Evolutionary conservation across 2,888 invertebrate genomes (phyloP), one percentile per base, ranked within the genome.

Genomic region (Agrilus biguttatus): DNA sequence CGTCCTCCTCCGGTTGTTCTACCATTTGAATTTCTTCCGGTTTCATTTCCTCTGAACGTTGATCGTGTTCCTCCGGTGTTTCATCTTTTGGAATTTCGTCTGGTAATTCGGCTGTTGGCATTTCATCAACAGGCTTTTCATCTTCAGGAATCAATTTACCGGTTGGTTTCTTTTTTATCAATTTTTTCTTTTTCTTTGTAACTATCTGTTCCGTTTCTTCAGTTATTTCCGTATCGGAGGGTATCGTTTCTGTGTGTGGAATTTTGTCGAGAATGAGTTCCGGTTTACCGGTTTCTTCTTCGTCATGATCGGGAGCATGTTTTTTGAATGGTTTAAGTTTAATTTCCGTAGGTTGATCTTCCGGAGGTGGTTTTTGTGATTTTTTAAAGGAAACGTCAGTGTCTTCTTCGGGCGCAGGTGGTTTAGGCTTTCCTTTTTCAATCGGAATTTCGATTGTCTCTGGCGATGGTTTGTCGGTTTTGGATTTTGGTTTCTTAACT

Each of bases 31-130:
- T 49, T 53, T 58, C 53, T 51, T 67, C 67, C 8, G 67, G 55
- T 46, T 67, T 68, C 4, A 65, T 61, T 47, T 61, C 60, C 49
- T 66, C 62, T 35, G 49, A 51, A 39, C 63, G 61, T 33, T 67
- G 64, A 49, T 66, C 63, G 12, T 57, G 53, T 33, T 64, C 62
- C 48, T 67, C 62, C 2, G 66, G 63, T 48, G 55, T 55, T 37
- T 69, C 67, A 47, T 60, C 61, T 46, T 60, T 52, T 35, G 67
- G 37, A 3, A 59, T 58, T 46, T 63, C 51, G 52, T 65, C 44
- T 45, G 50, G 42, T 1, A 60, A 63, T 52, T 73, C 70, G 39
- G 63, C 67, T 48, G 65, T 60, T 5, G 61, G 62, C 45, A 67
- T 64, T 2, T 61, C 47, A 47, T 68, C 68, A 36, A 62, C 52